These are phyloP conservation scores for Bucorvus abyssinicus DNA, from an alignment of 2,797 vertebrate species.

Conservation along the genomic window DNA sequence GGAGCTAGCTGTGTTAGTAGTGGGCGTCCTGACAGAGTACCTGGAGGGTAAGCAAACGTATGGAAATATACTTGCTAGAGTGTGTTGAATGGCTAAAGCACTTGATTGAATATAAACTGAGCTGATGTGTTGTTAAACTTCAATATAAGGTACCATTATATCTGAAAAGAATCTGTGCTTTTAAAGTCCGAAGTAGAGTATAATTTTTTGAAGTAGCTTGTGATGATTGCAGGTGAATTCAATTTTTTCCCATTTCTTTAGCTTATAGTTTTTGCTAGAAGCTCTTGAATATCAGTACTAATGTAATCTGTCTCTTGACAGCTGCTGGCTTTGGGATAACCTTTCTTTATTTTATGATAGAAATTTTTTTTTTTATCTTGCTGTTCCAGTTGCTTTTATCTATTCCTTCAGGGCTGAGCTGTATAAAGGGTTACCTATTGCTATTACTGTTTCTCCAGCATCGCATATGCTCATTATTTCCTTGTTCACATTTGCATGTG, in stretches of 20 bases:
- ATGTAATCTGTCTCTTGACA: neutral
- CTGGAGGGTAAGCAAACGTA: constrained; percentile 86
- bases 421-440: neutral
- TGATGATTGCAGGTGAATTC: neutral
- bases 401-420: neutral
- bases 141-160: neutral
- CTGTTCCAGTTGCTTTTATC: neutral
- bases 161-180: neutral
- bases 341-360: neutral
- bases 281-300: neutral
- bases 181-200: neutral
- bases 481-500: neutral
- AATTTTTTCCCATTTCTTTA: neutral
- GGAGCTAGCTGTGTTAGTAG: constrained; percentile 98
- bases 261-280: neutral
- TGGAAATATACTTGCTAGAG: neutral
- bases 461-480: neutral
- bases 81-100: neutral
- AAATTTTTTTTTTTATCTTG: neutral
- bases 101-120: neutral
- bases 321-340: neutral
- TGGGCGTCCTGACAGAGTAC: constrained; percentile 93
- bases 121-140: neutral
- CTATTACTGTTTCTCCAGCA: neutral
- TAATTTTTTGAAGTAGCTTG: neutral